Percentiles rank a stretch among this genome's conserved stretches.
These are phyloP conservation scores for Ageneiosus marmoratus DNA, from an alignment of 2,113 vertebrate genomes.

Conservation along the genomic window DNA sequence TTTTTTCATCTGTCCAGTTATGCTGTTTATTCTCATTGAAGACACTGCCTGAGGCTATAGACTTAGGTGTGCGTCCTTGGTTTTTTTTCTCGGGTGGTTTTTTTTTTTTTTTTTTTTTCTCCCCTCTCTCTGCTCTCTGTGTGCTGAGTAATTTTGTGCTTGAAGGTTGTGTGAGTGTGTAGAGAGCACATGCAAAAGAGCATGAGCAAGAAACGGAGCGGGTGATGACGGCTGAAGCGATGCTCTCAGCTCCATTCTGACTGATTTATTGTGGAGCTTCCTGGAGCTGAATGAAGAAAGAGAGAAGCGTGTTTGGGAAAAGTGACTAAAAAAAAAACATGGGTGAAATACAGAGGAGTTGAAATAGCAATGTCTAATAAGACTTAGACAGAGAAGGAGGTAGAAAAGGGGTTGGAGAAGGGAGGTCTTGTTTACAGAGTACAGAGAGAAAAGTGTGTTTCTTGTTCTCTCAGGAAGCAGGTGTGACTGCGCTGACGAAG, in stretches of 20 bases:
- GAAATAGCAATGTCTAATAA: slow-evolving; percentile 52
- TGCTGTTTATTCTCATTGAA: slow-evolving; percentile 43
- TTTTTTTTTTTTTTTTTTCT: background rate
- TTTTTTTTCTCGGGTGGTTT: background rate
- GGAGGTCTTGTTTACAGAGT: slow-evolving; percentile 48
- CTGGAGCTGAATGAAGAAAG: slow-evolving; percentile 78
- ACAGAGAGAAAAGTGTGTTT: slow-evolving; percentile 52
- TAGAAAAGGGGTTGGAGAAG: slow-evolving; percentile 29
- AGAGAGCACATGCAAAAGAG: slow-evolving; percentile 8
- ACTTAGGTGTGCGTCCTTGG: slow-evolving; percentile 26
- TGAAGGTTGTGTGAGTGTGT: background rate
- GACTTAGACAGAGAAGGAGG: slow-evolving; percentile 54
- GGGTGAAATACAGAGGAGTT: slow-evolving; percentile 14
- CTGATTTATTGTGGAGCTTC: slow-evolving; percentile 76
- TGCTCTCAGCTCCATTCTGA: slow-evolving; percentile 69
- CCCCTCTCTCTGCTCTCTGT: background rate
- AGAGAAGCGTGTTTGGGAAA: slow-evolving; percentile 63
- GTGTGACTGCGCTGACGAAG: slow-evolving; percentile 59
- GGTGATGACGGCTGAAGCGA: slow-evolving; percentile 52
- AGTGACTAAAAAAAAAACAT: slow-evolving; percentile 48
- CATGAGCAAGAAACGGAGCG: slow-evolving; percentile 49
- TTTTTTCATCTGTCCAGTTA: slow-evolving; percentile 32
- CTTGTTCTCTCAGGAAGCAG: slow-evolving; percentile 57
- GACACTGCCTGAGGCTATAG: slow-evolving; percentile 30
- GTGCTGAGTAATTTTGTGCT: slow-evolving; percentile 5